Evolutionary conservation across 1,140 invertebrate species (phyloP).

Genomic region (Ptiloglossa arizonensis): DNA sequence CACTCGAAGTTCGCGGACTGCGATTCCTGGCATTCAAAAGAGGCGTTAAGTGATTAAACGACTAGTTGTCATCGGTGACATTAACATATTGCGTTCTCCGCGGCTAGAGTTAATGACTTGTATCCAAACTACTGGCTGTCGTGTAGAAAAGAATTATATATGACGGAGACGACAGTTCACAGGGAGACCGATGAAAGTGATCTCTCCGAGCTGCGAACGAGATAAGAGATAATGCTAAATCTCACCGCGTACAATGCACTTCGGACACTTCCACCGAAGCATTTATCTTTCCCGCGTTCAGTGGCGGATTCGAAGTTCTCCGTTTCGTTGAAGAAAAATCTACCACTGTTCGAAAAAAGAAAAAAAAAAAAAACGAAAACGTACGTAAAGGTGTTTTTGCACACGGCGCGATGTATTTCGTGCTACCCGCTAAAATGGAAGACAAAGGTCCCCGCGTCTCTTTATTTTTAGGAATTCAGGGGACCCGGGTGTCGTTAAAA

Average conservation of each 20-base stretch:
- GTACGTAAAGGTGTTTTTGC: too few relatives aligned
- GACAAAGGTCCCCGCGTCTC: too few relatives aligned
- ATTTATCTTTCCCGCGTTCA: neutral
- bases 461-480: too few relatives aligned
- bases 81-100: conserved; percentile 67
- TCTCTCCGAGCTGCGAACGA: conserved; percentile 30
- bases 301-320: too few relatives aligned
- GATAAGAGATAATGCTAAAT: conserved; percentile 36
- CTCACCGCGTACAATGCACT: neutral
- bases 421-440: too few relatives aligned
- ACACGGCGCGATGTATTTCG: too few relatives aligned
- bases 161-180: conserved; percentile 52
- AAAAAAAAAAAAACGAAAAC: too few relatives aligned
- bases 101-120: conserved; percentile 67
- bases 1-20: conserved; percentile 55
- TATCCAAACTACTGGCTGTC: conserved; percentile 58
- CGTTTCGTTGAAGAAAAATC: too few relatives aligned
- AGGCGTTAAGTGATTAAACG: conserved; percentile 72
- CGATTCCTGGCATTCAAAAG: conserved; percentile 69
- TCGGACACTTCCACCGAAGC: too few relatives aligned
- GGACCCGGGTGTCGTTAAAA: too few relatives aligned
- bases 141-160: conserved; percentile 62
- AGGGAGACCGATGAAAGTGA: conserved; percentile 51
- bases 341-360: too few relatives aligned
- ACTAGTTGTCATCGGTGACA: conserved; percentile 69